phyloP scores from a whole-genome alignment of 2,888 invertebrate species.

The Gasteruption jaculator region DNA sequence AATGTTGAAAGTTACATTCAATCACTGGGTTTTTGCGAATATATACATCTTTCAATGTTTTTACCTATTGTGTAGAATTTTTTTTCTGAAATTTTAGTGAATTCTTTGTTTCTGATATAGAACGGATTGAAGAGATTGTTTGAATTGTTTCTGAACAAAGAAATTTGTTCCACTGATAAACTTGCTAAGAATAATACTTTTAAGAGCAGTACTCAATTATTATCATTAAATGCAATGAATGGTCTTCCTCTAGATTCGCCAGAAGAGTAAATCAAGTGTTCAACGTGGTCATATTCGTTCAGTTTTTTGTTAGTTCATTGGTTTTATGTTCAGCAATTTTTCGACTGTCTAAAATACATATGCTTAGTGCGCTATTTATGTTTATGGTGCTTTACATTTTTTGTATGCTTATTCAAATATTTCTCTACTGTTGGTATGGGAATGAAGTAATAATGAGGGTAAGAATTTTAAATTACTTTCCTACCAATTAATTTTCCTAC shows the following conservation, averaged over 20 bases:
- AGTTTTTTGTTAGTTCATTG: slow-evolving; percentile 15
- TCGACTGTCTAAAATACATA: not conserved
- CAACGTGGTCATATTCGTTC: slow-evolving; percentile 9
- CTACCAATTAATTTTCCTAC: not conserved
- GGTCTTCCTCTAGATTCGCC: slow-evolving; percentile 13
- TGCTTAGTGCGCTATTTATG: not conserved
- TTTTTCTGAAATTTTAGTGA: no score
- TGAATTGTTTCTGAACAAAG: no score
- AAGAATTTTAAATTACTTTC: slow-evolving; percentile 7
- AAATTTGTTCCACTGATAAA: no score
- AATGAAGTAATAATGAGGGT: slow-evolving; percentile 30
- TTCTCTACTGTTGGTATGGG: slow-evolving; percentile 36
- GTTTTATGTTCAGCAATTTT: slow-evolving; percentile 19
- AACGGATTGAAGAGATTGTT: no score
- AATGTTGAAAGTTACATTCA: no score
- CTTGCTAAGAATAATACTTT: no score
- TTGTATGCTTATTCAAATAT: slow-evolving; percentile 28
- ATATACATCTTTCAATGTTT: no score
- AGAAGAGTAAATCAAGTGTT: slow-evolving; percentile 12
- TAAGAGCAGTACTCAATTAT: no score
- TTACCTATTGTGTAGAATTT: no score
- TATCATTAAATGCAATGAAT: no score
- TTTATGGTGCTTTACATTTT: slow-evolving; percentile 11
- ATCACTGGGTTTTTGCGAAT: no score
- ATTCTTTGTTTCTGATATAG: no score